Base-by-base conservation (phyloP, 53 echinoderm and acorn worm species). In the Pentamera pediparva region DNA sequence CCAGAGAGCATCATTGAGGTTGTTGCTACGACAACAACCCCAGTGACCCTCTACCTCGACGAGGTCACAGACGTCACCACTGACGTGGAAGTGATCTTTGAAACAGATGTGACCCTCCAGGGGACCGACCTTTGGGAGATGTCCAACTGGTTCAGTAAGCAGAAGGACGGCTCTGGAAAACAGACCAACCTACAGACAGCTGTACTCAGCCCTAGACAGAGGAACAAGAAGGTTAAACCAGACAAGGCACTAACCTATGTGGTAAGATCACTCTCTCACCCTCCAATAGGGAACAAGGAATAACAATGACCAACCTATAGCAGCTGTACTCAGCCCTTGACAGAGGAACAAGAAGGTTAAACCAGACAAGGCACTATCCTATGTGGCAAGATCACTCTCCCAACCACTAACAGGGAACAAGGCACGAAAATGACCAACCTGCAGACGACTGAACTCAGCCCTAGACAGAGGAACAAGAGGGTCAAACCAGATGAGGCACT, bases 71-170 rank as follows among this genome's bases (percentile, higher is more conserved):
- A 67, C 39, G 67, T 67, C 41, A 67, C 67, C 41, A 67, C 67
- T 18, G 67, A 67, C 30, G 67, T 67, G 13, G 73, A n/a, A 18
- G 36, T 72, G 13, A 19, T 37, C 3, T 72, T 72, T 54, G 55
- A 51, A 10, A 72, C 73, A 4, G 73, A 72, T 29, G 55, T 35
- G 8, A 8, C 29, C 35, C 34, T 72, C 19, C 31, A 51, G 38
- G 73, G 73, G 13, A 34, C 78, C 45, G 77, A 87, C 56, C 74
- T 87, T 7, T 87, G 87, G 87, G 37, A 54, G 29, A 39, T 87
- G 36, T 62, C 62, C 25, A 56, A 65, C 21, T 87, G 87, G 87
- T 72, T 64, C 43, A 87, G 87, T 51, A 39, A 53, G 8, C 64
- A 43, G 34, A 19, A 54, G 20, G 82, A 78, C 37, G 87, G 87